Conservation (phyloP, 2,888 invertebrate species). For the Cenopis cana region DNA sequence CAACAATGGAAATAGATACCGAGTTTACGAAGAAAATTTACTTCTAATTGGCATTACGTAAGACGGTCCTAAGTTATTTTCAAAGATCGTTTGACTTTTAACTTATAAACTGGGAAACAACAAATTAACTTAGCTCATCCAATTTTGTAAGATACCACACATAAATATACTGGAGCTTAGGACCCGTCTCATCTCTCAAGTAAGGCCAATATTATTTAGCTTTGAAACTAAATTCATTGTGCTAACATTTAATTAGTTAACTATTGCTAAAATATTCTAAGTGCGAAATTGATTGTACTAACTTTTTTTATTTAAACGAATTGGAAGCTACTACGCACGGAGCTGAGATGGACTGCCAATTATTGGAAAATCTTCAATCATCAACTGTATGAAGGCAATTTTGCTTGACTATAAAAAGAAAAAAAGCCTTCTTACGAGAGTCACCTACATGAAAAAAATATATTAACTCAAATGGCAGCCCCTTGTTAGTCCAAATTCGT, state of each 20-base stretch:
- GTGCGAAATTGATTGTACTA: conserved; percentile 77
- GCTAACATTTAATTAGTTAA: conserved; percentile 62
- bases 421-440: background rate
- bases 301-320: conserved; percentile 59
- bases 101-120: background rate
- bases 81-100: background rate
- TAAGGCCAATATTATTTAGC: conserved; percentile 65
- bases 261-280: conserved; percentile 64
- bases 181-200: conserved; percentile 47
- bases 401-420: background rate
- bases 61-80: background rate
- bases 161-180: background rate
- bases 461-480: conserved; percentile 18
- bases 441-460: background rate
- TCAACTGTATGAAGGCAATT: background rate
- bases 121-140: background rate
- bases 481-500: conserved; percentile 24
- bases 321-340: conserved; percentile 65
- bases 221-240: conserved; percentile 69
- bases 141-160: background rate
- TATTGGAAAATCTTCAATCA: background rate
- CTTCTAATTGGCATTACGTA: conserved; percentile 43
- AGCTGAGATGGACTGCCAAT: conserved; percentile 54
- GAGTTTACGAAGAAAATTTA: conserved; percentile 47
- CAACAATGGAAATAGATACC: conserved; percentile 68